Evolutionary conservation across 2,113 vertebrate genomes (phyloP).

Genomic region (Chrysochloris asiatica): DNA sequence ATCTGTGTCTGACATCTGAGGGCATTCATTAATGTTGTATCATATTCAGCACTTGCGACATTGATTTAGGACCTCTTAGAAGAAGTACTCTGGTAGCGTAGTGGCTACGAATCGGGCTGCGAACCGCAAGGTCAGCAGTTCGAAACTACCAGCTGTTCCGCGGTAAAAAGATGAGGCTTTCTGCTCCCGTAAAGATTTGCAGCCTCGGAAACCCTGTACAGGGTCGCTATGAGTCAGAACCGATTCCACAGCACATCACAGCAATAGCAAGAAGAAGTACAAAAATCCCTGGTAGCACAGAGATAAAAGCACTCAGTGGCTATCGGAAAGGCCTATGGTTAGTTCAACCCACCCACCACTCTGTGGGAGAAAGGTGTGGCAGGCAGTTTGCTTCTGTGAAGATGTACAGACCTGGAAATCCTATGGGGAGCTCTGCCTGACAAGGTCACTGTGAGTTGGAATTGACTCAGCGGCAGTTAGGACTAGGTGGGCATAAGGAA

Average conservation of each 20-base stretch:
- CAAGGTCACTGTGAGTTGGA: background rate
- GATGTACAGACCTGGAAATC: background rate
- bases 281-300: background rate
- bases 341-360: background rate
- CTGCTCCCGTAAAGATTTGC: too few relatives aligned
- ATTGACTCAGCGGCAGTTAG: background rate
- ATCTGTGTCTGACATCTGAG: background rate
- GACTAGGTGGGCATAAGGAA: background rate
- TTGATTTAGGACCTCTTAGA: background rate
- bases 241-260: too few relatives aligned
- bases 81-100: too few relatives aligned
- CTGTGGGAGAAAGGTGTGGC: background rate
- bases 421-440: background rate
- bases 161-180: too few relatives aligned
- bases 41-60: background rate
- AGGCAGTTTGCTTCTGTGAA: background rate
- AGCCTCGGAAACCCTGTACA: too few relatives aligned
- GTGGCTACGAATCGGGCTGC: too few relatives aligned
- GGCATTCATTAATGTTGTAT: background rate
- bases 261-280: background rate
- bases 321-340: background rate
- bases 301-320: background rate
- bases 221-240: too few relatives aligned
- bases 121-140: too few relatives aligned
- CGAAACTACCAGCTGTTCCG: too few relatives aligned